Percentiles rank a stretch among this genome's conserved stretches.
phyloP scores from a whole-genome alignment of 1,140 invertebrate species.

The Lepidostoma basale region DNA sequence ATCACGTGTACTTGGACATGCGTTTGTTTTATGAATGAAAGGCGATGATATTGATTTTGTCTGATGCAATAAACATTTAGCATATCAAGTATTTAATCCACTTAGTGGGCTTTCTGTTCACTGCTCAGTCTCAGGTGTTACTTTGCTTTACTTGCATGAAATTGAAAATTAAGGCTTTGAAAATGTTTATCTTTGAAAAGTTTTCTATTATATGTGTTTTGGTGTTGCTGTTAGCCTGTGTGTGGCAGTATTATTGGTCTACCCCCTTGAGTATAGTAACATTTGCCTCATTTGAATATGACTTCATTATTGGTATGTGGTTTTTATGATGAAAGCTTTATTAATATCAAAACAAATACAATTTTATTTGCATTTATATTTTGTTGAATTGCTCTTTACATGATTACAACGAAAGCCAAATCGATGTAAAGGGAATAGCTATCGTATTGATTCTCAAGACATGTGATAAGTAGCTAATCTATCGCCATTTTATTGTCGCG shows the following conservation, averaged over 20 bases:
- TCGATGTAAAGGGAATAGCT: too few relatives aligned
- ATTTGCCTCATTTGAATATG: conserved; percentile 53
- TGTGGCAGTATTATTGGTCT: conserved; percentile 19
- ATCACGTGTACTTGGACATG: neutral
- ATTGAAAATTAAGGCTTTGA: neutral
- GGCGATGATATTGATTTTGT: conserved; percentile 23
- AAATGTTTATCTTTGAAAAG: conserved; percentile 18
- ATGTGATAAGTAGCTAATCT: too few relatives aligned
- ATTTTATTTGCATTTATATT: too few relatives aligned
- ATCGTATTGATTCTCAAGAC: too few relatives aligned
- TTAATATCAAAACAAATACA: neutral
- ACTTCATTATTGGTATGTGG: conserved; percentile 58
- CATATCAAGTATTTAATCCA: conserved; percentile 22
- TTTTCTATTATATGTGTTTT: conserved; percentile 1
- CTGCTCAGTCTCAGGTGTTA: neutral
- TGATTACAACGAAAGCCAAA: too few relatives aligned
- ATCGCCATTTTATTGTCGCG: too few relatives aligned
- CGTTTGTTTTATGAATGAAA: neutral
- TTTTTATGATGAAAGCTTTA: neutral
- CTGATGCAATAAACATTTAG: conserved; percentile 20
- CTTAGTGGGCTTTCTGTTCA: neutral
- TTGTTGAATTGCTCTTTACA: too few relatives aligned
- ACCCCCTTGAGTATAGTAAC: conserved; percentile 48
- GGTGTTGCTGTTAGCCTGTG: neutral
- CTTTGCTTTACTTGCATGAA: neutral